These are phyloP conservation scores for Nomada ferruginata DNA, from an alignment of 2,888 invertebrate species.

Conservation along the genomic window DNA sequence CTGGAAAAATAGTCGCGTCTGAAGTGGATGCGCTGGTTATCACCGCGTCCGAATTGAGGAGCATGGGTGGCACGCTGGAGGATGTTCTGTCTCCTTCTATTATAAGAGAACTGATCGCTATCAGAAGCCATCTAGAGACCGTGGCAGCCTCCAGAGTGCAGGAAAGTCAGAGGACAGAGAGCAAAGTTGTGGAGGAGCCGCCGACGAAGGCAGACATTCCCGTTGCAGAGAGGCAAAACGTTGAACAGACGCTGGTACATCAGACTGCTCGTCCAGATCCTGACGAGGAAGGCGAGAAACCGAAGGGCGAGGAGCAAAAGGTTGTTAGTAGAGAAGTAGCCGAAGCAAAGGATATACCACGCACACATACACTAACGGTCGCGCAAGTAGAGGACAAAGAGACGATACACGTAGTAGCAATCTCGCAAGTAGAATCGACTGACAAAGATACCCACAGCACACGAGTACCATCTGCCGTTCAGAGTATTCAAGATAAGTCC, in stretches of 20 bases:
- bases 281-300: conserved; percentile 28
- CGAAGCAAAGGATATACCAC: conserved; percentile 39
- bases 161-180: conserved; percentile 41
- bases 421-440: conserved; percentile 58
- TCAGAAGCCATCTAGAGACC: conserved; percentile 79
- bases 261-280: neutral
- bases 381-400: conserved; percentile 55
- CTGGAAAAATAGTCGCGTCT: conserved; percentile 91
- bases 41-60: conserved; percentile 90
- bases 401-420: conserved; percentile 52
- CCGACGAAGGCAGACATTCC: conserved; percentile 57
- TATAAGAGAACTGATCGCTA: conserved; percentile 80
- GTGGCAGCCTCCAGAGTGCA: conserved; percentile 65
- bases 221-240: conserved; percentile 16
- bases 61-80: conserved; percentile 85
- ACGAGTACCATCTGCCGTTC: conserved; percentile 38
- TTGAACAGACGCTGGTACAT: conserved; percentile 6
- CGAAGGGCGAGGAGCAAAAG: conserved; percentile 60
- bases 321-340: conserved; percentile 64
- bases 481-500: conserved; percentile 59
- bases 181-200: neutral
- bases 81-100: conserved; percentile 70
- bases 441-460: conserved; percentile 40
- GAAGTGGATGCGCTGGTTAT: conserved; percentile 92
- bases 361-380: conserved; percentile 55